A percentile compares a stretch with the other conserved stretches of the same genome.
These are phyloP conservation scores for Bergia puertoricense DNA, from an alignment of 92 coral and sea anemone species.

Conservation along the genomic window DNA sequence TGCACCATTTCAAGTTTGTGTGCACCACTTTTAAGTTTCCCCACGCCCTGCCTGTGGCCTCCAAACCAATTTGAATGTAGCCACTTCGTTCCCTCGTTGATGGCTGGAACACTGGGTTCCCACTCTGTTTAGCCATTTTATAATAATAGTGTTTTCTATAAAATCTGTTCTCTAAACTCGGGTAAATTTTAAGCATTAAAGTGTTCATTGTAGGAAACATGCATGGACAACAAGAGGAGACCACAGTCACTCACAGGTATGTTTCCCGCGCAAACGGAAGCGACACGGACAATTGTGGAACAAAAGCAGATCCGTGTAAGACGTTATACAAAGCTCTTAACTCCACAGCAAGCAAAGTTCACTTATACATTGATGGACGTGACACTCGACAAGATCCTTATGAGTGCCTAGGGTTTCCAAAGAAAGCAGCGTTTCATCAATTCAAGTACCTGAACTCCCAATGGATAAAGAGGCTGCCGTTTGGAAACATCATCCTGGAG, in stretches of 20 bases:
- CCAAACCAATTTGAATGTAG: no score
- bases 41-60: no score
- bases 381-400: background rate
- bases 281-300: background rate
- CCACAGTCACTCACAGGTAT: background rate
- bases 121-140: background rate
- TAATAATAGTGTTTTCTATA: no score
- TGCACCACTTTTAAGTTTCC: no score
- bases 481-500: background rate
- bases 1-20: no score
- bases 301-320: background rate
- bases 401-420: background rate
- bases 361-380: background rate
- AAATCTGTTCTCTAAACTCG: no score
- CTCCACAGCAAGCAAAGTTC: background rate
- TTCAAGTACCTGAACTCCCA: background rate
- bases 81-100: no score
- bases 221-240: background rate
- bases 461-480: background rate
- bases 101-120: background rate
- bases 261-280: background rate
- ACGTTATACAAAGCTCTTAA: background rate
- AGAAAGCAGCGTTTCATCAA: background rate
- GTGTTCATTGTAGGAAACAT: background rate
- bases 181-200: background rate